Base-by-base conservation (phyloP, 2,888 invertebrate species). In the Acronicta alni region DNA sequence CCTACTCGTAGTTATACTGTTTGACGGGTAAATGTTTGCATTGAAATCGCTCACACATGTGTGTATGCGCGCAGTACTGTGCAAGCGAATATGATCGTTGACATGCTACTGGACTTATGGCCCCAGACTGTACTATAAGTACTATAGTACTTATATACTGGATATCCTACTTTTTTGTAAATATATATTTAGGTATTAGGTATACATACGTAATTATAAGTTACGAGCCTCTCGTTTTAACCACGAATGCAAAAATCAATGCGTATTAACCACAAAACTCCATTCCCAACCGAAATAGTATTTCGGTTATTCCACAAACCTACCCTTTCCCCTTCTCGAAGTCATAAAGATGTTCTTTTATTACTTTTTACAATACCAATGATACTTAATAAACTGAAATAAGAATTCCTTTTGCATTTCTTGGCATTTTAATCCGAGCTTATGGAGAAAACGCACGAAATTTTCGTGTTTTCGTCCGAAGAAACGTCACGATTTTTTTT, bases 271-370 rank as follows among this genome's bases (percentile, higher is more conserved):
- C 41, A 49, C 48, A 38, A 49, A n/a, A 5, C n/a, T n/a, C 32
- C 1, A 9, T n/a, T 7, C n/a, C 14, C 7, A 8, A 14, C 5
- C 42, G 23, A 26, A 45, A 26, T 39, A 30, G 43, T 46, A 26
- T 57, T 43, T 46, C 10, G 37, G 10, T 49, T 37, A 14, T 32
- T 23, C 43, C 41, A 32, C 12, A 15, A 18, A 35, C 35, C 8
- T 30, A 41, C 41, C 16, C 42, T n/a, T 49, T 17, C 47, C 26
- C 35, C 35, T 26, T 44, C 44, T 37, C 10, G 7, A 23, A 42
- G 37, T n/a, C 32, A 61, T 72, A 72, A 74, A 72, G 16, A 60
- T 52, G 20, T 14, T 45, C 38, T 58, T 75, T 70, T 67, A 66
- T 67, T 52, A 51, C 56, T 53, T 55, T 64, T 56, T 62, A 67